Evolutionary conservation across 2,888 invertebrate genomes (phyloP).

Genomic region (Hymenopus coronatus): DNA sequence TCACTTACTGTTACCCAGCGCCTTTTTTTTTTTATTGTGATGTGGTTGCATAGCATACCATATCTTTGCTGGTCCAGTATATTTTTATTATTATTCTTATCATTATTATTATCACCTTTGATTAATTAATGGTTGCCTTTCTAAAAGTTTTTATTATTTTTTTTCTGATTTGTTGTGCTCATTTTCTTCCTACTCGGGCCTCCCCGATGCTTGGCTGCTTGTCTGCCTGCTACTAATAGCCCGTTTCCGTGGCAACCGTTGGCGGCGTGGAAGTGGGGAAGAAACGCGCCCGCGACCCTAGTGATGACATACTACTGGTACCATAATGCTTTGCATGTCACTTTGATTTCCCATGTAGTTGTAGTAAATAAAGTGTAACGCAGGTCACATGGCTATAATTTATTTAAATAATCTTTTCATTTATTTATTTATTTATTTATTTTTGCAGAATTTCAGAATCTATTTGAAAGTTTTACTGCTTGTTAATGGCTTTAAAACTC

Average conservation of each 20-base stretch:
- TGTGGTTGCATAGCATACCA: slow-evolving; percentile 30
- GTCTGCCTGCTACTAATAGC: slow-evolving; percentile 42
- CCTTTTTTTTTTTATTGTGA: slow-evolving; percentile 22
- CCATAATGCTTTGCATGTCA: slow-evolving; percentile 69
- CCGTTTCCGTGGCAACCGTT: slow-evolving; percentile 44
- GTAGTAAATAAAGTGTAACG: slow-evolving; percentile 30
- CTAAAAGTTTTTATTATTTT: slow-evolving; percentile 34
- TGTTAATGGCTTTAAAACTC: neutral
- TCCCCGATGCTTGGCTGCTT: slow-evolving; percentile 40
- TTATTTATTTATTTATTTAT: neutral
- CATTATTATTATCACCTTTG: slow-evolving; percentile 23
- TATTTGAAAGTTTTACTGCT: neutral
- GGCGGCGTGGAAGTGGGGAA: slow-evolving; percentile 79
- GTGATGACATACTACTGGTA: slow-evolving; percentile 94
- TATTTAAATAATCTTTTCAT: neutral
- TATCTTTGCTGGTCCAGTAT: slow-evolving; percentile 33
- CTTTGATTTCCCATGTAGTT: slow-evolving; percentile 40
- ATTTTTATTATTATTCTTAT: slow-evolving; percentile 33
- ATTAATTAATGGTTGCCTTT: slow-evolving; percentile 34
- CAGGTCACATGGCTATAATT: slow-evolving; percentile 33
- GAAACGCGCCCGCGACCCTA: slow-evolving; percentile 87
- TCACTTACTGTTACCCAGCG: slow-evolving; percentile 22
- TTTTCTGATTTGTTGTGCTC: slow-evolving; percentile 39
- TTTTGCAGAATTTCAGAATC: neutral
- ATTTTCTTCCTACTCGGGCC: slow-evolving; percentile 38